These are phyloP conservation scores for Rhogogaster chlorosoma DNA, from an alignment of 2,888 invertebrate species.

Conservation along the genomic window DNA sequence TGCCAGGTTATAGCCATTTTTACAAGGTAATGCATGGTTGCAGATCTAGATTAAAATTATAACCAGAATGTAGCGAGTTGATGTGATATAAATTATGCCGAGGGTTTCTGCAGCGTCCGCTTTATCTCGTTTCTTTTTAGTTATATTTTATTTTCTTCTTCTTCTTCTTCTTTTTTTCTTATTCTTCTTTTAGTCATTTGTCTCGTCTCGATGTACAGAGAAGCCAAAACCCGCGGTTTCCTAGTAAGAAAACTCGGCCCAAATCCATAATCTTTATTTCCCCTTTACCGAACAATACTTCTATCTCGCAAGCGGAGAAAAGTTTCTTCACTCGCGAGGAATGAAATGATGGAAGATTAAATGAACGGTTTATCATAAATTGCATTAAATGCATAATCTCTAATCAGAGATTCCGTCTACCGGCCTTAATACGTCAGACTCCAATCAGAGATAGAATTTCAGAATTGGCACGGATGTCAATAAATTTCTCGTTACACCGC, in stretches of 20 bases:
- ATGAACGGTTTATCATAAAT: neutral
- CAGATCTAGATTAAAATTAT: conserved; percentile 6
- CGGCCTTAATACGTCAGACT: neutral
- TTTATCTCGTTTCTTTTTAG: neutral
- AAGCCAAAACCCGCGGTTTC: neutral
- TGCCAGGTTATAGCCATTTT: neutral
- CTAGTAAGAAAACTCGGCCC: neutral
- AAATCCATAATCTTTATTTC: neutral
- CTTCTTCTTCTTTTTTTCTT: neutral
- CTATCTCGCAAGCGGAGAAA: neutral
- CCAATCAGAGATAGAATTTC: conserved; percentile 8
- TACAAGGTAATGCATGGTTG: neutral
- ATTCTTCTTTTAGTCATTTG: neutral
- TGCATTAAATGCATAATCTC: conserved; percentile 4
- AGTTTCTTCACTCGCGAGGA: neutral
- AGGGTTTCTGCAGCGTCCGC: neutral
- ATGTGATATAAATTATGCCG: conserved; percentile 1
- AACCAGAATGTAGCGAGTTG: neutral
- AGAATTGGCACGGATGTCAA: conserved; percentile 42
- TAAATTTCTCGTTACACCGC: conserved; percentile 7
- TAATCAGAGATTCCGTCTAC: neutral
- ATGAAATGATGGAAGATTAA: neutral
- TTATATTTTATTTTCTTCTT: neutral
- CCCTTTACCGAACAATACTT: neutral
- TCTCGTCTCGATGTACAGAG: neutral